Percentiles rank a stretch among this genome's conserved stretches.
phyloP scores from a whole-genome alignment of 2,888 invertebrate genomes.

The Thecophora atra region DNA sequence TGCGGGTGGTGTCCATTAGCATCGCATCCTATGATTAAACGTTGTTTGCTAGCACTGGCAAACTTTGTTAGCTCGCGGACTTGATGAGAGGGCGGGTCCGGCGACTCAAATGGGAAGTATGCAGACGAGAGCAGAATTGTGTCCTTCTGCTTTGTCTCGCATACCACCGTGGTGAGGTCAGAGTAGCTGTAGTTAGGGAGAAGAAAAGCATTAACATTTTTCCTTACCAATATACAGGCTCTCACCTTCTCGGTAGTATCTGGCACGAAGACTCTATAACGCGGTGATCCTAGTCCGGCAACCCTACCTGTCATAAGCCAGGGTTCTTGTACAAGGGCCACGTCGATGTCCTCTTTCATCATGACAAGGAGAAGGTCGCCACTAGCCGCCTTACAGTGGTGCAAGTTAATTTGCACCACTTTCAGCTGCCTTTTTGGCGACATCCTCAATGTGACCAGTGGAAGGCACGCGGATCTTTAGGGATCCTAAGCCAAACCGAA shows the following conservation, averaged over 20 bases:
- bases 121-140: not conserved
- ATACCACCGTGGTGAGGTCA: not conserved
- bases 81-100: too few species aligned
- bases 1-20: too few species aligned
- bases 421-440: not conserved
- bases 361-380: not conserved
- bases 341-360: not conserved
- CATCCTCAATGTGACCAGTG: not conserved
- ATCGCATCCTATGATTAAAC: too few species aligned
- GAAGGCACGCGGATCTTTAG: not conserved
- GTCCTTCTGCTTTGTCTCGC: not conserved
- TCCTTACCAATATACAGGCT: not conserved
- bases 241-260: not conserved
- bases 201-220: not conserved
- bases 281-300: not conserved
- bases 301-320: not conserved
- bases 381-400: not conserved
- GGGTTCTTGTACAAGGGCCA: not conserved
- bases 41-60: too few species aligned
- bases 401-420: conserved; percentile 1
- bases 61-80: too few species aligned
- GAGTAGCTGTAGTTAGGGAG: not conserved
- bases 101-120: too few species aligned
- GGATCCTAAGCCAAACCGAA: too few species aligned
- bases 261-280: not conserved